Percentiles rank a stretch among this genome's conserved stretches.
phyloP scores from a whole-genome alignment of 1,140 invertebrate species.

The Diabrotica virgifera region DNA sequence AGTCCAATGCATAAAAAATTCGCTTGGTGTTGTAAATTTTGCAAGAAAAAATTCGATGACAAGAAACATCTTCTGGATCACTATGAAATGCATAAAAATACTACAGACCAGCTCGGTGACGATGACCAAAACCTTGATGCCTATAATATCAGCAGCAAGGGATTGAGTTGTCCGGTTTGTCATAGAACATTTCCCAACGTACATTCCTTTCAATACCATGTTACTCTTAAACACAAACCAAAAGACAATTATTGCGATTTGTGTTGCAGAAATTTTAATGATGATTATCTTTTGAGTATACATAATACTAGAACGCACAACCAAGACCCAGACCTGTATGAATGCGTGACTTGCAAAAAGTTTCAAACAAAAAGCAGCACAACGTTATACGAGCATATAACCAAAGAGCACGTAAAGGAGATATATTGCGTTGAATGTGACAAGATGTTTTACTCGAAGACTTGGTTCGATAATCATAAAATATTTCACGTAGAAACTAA shows the following conservation, averaged over 20 bases:
- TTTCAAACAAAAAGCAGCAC: background rate
- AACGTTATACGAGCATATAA: background rate
- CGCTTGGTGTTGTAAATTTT: background rate
- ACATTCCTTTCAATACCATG: constrained; percentile 16
- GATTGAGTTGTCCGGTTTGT: no score
- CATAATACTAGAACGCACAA: background rate
- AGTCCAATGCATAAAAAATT: constrained; percentile 17
- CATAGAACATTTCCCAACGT: no score
- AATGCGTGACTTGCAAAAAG: background rate
- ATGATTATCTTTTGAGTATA: background rate
- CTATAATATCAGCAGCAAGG: background rate
- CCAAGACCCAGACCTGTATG: background rate
- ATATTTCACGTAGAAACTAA: background rate
- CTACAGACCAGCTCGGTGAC: constrained; percentile 20
- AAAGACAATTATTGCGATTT: background rate
- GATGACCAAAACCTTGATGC: constrained; percentile 38
- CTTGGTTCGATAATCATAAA: background rate
- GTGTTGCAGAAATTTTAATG: background rate
- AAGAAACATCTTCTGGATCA: background rate
- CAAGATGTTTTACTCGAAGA: background rate
- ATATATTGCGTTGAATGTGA: background rate
- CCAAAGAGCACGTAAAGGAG: background rate
- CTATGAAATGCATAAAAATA: background rate
- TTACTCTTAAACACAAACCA: constrained; percentile 27
- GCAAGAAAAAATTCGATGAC: background rate